phyloP scores from a whole-genome alignment of 2,797 vertebrate genomes.

The Platyrinchus mystaceus region DNA sequence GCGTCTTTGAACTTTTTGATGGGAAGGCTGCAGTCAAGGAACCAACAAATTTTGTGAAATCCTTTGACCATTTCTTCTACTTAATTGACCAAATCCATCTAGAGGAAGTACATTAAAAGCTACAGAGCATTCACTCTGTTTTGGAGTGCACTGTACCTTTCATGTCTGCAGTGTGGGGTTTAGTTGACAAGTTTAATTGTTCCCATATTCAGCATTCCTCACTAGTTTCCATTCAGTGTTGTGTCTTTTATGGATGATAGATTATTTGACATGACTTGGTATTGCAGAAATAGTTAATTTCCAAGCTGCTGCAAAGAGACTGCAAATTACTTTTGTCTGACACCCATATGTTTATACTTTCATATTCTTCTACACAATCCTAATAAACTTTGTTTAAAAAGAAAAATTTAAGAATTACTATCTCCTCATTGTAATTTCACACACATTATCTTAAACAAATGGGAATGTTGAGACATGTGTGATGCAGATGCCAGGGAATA shows the following conservation, averaged over 20 bases:
- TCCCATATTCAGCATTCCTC: slow-evolving; percentile 21
- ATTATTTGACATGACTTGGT: slow-evolving; percentile 46
- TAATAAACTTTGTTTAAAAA: slow-evolving; percentile 41
- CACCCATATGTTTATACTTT: slow-evolving; percentile 29
- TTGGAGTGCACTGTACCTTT: neutral
- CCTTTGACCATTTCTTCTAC: slow-evolving; percentile 2
- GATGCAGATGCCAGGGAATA: neutral
- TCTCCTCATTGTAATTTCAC: slow-evolving; percentile 8
- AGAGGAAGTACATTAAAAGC: neutral
- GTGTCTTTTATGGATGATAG: slow-evolving; percentile 42
- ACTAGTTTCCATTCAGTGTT: slow-evolving; percentile 28
- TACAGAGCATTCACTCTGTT: neutral
- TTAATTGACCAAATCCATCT: slow-evolving; percentile 23
- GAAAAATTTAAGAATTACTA: slow-evolving; percentile 44
- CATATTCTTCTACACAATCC: slow-evolving; percentile 10
- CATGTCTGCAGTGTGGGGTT: neutral
- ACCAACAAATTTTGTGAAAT: neutral
- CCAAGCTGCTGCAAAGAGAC: slow-evolving; percentile 24
- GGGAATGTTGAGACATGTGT: neutral
- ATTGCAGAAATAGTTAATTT: slow-evolving; percentile 47
- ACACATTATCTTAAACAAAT: slow-evolving; percentile 7
- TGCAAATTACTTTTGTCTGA: slow-evolving; percentile 28
- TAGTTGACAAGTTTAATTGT: slow-evolving; percentile 44
- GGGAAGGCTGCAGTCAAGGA: neutral
- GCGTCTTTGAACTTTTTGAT: neutral